Percentiles rank a stretch among this genome's conserved stretches.
Conservation (phyloP, 2,797 vertebrate species). For the Tenualosa ilisha region DNA sequence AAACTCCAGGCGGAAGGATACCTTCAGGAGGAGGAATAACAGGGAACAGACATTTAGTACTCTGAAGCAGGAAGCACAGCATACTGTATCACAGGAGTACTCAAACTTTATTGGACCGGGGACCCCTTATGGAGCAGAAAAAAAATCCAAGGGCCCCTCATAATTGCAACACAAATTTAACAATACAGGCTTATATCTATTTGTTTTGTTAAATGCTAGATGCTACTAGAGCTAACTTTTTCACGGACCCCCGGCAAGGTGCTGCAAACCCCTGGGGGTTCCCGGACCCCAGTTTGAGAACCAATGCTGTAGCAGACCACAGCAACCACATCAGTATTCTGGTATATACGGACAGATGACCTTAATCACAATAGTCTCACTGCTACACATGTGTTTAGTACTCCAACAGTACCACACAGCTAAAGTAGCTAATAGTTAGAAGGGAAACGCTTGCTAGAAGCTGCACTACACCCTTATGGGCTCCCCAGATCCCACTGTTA, state of each 20-base stretch:
- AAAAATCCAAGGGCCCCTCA: no score
- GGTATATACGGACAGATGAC: neutral
- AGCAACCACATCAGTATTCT: conserved; percentile 13
- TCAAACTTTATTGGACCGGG: no score
- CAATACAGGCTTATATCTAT: no score
- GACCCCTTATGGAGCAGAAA: no score
- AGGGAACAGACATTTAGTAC: neutral
- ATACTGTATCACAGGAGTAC: neutral
- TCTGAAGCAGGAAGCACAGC: conserved; percentile 18
- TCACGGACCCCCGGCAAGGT: no score
- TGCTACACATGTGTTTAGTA: conserved; percentile 20
- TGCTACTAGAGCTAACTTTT: no score
- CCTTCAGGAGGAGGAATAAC: conserved; percentile 66
- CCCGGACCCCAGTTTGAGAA: no score
- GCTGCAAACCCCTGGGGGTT: no score
- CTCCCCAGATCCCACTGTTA: conserved; percentile 39
- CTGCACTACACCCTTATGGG: conserved; percentile 45
- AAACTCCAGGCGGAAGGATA: conserved; percentile 91
- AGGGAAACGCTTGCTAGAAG: conserved; percentile 59
- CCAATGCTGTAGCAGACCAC: neutral
- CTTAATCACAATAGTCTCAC: neutral
- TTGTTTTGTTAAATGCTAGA: no score
- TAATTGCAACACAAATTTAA: no score
- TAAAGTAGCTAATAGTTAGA: conserved; percentile 40
- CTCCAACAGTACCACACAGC: conserved; percentile 42